Percentiles rank a stretch among this genome's conserved stretches.
These are phyloP conservation scores for Octopus bimaculoides DNA, from an alignment of 1,140 invertebrate species.

Conservation along the genomic window DNA sequence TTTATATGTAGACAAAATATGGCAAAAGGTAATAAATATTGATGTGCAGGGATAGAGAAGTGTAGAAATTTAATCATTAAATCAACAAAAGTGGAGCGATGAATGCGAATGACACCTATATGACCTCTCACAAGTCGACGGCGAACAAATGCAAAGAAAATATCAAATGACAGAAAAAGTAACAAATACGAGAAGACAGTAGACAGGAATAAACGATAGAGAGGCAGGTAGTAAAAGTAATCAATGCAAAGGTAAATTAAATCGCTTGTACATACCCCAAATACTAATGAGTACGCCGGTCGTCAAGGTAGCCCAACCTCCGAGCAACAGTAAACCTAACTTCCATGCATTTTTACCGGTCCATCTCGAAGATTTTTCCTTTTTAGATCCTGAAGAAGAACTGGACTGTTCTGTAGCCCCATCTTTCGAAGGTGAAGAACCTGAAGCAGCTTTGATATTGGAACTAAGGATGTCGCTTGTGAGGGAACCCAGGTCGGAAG, in stretches of 20 bases:
- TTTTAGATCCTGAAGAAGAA: slow-evolving; percentile 11
- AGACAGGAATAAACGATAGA: not conserved
- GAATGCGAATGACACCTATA: no score
- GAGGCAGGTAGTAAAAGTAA: not conserved
- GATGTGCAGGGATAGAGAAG: no score
- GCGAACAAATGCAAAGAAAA: not conserved
- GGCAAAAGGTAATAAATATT: no score
- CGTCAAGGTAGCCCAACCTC: slow-evolving; percentile 20
- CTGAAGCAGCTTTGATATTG: slow-evolving; percentile 1
- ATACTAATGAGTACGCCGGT: slow-evolving; percentile 22
- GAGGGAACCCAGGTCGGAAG: not conserved
- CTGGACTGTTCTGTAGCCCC: not conserved
- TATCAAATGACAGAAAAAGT: not conserved
- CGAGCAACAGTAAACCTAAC: slow-evolving; percentile 23
- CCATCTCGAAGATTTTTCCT: slow-evolving; percentile 22
- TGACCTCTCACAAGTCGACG: not conserved
- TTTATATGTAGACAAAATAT: no score
- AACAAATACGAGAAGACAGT: not conserved
- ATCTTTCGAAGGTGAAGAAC: not conserved
- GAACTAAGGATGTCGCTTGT: not conserved
- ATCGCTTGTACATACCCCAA: slow-evolving; percentile 20
- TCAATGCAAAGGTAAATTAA: not conserved
- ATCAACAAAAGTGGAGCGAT: no score
- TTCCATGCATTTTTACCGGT: slow-evolving; percentile 32
- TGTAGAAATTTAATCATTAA: no score